Base-by-base conservation (phyloP, 2,888 invertebrate genomes). In the Caenorhabditis sp. region DNA sequence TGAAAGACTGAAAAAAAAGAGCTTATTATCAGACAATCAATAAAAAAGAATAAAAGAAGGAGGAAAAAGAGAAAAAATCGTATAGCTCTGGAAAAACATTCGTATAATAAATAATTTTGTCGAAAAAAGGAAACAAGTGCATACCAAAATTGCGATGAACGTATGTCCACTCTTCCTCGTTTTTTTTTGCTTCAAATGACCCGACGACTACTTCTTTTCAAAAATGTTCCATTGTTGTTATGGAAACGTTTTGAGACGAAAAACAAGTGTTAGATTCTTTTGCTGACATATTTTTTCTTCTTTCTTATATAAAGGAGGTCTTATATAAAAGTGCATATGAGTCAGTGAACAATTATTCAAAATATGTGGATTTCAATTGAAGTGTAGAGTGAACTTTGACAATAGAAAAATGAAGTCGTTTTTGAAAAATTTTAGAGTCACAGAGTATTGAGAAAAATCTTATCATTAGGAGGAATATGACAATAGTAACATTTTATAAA, bases 101-200 rank as follows among this genome's bases (percentile, higher is more conserved):
- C 43, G 43, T 43, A 43, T 23, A 60, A 23, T 20, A 17, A 7
- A 43, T 43, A 43, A 43, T 43, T 43, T 43, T 43, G 14, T 7
- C 17, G 14, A 38, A 31, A 58, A 27, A 58, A 27, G 58, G 58
- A 58, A 59, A 62, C 63, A 70, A 63, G 43, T 70, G 63, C 66
- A 66, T 63, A 70, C 66, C 63, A 63, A 66, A 67, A 70, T 66
- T 63, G 59, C 59, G 59, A 59, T 59, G 62, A 67, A 70, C 65
- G 65, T 59, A 52, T 50, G 66, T 54, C 50, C 54, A 62, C 50
- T 36, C 60, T 17, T 58, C 60, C 17, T 23, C 38, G 20, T 53
- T 63, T 31, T 36, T 58, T 56, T 43, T 54, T 36, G 52, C 52
- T 53, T 52, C 43, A 17, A 31, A 31, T 43, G 43, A 43, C 43